A percentile compares a stretch with the other conserved stretches of the same genome.
Evolutionary conservation across 2,888 invertebrate genomes (phyloP).

Genomic region (Hipparchia sbordonii): DNA sequence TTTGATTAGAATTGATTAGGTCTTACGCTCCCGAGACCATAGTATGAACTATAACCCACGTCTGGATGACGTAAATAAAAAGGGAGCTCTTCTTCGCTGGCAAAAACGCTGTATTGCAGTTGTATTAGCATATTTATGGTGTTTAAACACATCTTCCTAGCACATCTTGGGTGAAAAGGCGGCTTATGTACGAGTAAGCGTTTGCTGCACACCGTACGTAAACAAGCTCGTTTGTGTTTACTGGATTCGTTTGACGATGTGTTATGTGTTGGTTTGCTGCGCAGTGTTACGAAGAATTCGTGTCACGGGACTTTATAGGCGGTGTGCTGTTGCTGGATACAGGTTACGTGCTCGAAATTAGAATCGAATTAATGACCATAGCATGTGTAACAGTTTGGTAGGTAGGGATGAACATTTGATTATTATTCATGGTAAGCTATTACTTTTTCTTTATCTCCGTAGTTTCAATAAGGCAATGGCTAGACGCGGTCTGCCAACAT

Average conservation of each 20-base stretch:
- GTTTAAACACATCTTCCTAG: too few species aligned
- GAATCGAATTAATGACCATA: slow-evolving; percentile 20
- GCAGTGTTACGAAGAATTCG: slow-evolving; percentile 43
- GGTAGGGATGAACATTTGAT: neutral
- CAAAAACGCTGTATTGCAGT: too few species aligned
- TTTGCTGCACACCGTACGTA: slow-evolving; percentile 38
- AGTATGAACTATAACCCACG: too few species aligned
- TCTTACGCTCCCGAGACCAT: too few species aligned
- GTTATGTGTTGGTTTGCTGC: slow-evolving; percentile 53
- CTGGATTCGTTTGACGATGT: slow-evolving; percentile 53
- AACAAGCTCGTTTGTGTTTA: slow-evolving; percentile 54
- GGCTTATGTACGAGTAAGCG: neutral
- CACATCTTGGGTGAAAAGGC: neutral
- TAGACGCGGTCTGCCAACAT: too few species aligned
- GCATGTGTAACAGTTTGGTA: neutral
- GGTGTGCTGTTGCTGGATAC: slow-evolving; percentile 32
- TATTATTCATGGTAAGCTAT: too few species aligned
- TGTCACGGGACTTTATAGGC: slow-evolving; percentile 43
- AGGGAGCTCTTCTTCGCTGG: too few species aligned
- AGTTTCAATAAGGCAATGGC: too few species aligned
- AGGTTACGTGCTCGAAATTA: slow-evolving; percentile 48
- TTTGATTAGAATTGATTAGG: too few species aligned
- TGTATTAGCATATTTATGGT: too few species aligned
- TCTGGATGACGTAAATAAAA: too few species aligned
- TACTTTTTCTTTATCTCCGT: too few species aligned